Percentiles rank a stretch among this genome's conserved stretches.
Evolutionary conservation across 2,113 vertebrate species (phyloP).

Genomic region (Dicaeum eximium): DNA sequence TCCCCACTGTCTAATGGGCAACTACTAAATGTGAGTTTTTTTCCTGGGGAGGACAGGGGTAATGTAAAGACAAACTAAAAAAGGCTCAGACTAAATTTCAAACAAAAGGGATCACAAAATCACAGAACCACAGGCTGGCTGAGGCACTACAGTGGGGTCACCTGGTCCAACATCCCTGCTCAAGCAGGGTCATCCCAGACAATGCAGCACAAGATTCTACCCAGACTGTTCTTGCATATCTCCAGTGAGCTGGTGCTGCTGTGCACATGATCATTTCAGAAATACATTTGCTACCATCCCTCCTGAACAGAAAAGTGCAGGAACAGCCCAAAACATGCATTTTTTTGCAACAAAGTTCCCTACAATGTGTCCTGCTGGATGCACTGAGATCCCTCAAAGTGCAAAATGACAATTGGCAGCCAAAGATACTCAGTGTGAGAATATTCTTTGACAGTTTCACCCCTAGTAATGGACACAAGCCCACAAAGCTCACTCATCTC

Average conservation of each 20-base stretch:
- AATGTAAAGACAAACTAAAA: not conserved
- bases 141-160: not conserved
- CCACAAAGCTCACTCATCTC: not conserved
- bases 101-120: not conserved
- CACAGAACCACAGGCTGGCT: not conserved
- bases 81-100: not conserved
- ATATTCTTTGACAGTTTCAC: not conserved
- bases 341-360: not conserved
- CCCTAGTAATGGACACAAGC: not conserved
- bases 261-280: not conserved
- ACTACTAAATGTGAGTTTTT: not conserved
- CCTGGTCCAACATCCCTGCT: not conserved
- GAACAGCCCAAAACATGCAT: not conserved
- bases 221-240: not conserved
- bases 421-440: not conserved
- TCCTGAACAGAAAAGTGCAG: not conserved
- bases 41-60: fast-evolving
- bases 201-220: not conserved
- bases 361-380: not conserved
- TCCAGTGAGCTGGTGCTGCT: not conserved
- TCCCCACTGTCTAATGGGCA: not conserved
- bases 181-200: not conserved
- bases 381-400: not conserved
- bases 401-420: not conserved
- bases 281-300: not conserved